A percentile compares a stretch with the other conserved stretches of the same genome.
Evolutionary conservation across 2,113 vertebrate species (phyloP).

Genomic region (Columba janthina): DNA sequence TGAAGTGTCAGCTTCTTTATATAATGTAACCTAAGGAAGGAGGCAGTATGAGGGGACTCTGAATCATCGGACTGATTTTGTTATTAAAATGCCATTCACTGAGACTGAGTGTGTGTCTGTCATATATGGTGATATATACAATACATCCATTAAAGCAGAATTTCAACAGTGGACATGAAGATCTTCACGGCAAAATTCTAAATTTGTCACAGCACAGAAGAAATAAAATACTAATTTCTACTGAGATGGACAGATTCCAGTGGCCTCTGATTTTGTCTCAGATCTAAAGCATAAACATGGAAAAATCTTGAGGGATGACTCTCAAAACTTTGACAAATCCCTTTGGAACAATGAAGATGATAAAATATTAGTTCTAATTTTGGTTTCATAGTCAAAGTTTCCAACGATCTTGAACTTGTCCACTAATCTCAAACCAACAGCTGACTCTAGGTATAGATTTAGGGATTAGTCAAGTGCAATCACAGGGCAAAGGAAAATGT

Average conservation of each 20-base stretch:
- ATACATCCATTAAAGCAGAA: background rate
- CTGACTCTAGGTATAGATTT: background rate
- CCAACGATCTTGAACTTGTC: background rate
- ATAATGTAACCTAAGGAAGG: background rate
- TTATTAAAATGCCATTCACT: background rate
- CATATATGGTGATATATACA: no score
- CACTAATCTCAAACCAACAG: background rate
- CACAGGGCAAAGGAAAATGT: background rate
- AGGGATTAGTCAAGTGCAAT: background rate
- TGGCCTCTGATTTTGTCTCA: background rate
- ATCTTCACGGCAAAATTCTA: background rate
- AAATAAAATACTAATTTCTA: background rate
- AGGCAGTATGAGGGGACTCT: background rate
- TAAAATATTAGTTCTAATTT: background rate
- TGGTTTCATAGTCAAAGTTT: background rate
- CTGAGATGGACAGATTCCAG: background rate
- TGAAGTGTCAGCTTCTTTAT: constrained; percentile 9
- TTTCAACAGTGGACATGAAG: background rate
- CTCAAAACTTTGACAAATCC: background rate
- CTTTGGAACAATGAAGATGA: background rate
- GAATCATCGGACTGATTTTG: background rate
- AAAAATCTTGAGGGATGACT: background rate
- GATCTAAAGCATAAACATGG: background rate
- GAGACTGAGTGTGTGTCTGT: background rate
- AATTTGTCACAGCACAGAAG: background rate